A percentile compares a stretch with the other conserved stretches of the same genome.
phyloP scores from a whole-genome alignment of 1,140 invertebrate genomes.

The Apis laboriosa region DNA sequence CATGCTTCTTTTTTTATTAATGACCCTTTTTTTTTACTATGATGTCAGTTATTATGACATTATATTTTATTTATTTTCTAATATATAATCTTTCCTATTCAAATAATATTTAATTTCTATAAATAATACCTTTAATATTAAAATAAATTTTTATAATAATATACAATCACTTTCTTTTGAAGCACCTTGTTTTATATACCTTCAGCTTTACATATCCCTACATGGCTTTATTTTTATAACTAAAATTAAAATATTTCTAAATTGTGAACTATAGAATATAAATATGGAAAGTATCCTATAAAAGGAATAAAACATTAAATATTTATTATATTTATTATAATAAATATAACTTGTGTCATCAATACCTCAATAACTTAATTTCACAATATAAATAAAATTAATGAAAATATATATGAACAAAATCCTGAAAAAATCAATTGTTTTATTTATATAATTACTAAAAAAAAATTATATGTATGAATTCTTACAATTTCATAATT shows the following conservation, averaged over 20 bases:
- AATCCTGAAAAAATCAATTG: conserved; percentile 1
- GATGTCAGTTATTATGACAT: conserved; percentile 50
- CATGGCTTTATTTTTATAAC: neutral
- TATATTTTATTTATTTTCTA: neutral
- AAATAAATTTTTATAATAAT: neutral
- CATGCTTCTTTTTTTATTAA: conserved; percentile 52
- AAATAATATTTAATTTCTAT: neutral
- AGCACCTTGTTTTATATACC: neutral
- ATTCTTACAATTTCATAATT: conserved; percentile 2
- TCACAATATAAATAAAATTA: neutral
- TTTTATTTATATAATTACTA: conserved; percentile 7
- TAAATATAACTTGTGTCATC: neutral
- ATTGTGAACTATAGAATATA: neutral
- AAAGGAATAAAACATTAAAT: neutral
- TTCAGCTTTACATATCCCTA: neutral
- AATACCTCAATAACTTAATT: neutral
- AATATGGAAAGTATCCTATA: neutral
- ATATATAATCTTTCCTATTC: neutral
- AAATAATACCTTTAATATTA: neutral
- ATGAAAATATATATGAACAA: conserved; percentile 4
- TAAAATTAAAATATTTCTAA: conserved; percentile 14
- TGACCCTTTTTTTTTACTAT: conserved; percentile 44
- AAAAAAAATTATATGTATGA: neutral
- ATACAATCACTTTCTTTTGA: neutral
- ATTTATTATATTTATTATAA: neutral